Conservation (phyloP, 2,113 vertebrate species). For the Notechis scutatus region DNA sequence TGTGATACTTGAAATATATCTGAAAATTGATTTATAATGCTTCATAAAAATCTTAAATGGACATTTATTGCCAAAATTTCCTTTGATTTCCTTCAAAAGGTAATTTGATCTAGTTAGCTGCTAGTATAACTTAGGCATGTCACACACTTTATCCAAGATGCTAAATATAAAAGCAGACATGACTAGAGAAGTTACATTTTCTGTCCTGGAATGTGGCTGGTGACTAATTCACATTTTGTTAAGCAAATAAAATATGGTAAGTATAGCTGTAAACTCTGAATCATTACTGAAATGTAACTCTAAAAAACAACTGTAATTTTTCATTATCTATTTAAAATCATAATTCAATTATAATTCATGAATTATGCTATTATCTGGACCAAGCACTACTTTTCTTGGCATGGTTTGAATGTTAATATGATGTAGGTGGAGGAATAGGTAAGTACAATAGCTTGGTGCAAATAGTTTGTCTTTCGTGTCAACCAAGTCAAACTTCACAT, state of each 20-base stretch:
- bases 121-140: slow-evolving; percentile 28
- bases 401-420: slow-evolving; percentile 20
- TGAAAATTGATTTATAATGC: slow-evolving; percentile 33
- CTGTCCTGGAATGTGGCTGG: slow-evolving; percentile 14
- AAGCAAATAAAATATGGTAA: not conserved
- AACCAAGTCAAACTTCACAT: not conserved
- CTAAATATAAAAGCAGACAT: slow-evolving; percentile 25
- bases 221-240: slow-evolving; percentile 1
- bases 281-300: not conserved
- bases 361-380: slow-evolving; percentile 1
- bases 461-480: not conserved
- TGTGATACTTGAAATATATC: slow-evolving; percentile 35
- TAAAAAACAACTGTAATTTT: not conserved
- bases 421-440: not conserved
- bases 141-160: slow-evolving; percentile 29
- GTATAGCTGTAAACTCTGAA: not conserved
- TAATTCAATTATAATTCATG: not conserved
- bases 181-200: slow-evolving; percentile 28
- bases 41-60: slow-evolving; percentile 33
- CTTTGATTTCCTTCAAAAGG: slow-evolving; percentile 31
- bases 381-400: slow-evolving; percentile 18
- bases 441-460: not conserved
- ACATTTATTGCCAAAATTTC: slow-evolving; percentile 31
- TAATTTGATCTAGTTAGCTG: slow-evolving; percentile 40
- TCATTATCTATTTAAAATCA: not conserved